Percentiles rank a stretch among this genome's conserved stretches.
Conservation (phyloP, 2,888 invertebrate species). For the Luperina testacea region DNA sequence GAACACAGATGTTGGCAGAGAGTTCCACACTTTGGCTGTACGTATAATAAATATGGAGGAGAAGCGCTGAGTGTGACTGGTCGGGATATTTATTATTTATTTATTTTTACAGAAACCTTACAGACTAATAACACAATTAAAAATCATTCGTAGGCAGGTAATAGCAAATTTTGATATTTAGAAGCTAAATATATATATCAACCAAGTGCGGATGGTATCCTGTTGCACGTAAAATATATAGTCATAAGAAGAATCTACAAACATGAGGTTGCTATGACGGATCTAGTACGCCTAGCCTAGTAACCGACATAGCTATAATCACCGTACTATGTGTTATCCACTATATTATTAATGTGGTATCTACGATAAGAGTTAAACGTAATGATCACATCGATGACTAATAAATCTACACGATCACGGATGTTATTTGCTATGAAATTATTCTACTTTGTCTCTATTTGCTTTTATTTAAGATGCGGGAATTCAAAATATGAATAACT, state of each 20-base stretch:
- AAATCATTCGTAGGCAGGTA: too few relatives aligned
- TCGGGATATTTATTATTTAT: neutral
- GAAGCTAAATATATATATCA: too few relatives aligned
- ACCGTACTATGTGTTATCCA: neutral
- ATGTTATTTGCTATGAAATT: constrained; percentile 41
- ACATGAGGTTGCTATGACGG: neutral
- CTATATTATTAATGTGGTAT: neutral
- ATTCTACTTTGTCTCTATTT: constrained; percentile 39
- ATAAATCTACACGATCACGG: constrained; percentile 38
- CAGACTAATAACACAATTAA: too few relatives aligned
- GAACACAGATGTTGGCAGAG: neutral
- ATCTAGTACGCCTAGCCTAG: constrained; percentile 9
- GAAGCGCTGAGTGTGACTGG: neutral
- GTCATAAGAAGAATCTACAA: neutral
- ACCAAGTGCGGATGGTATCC: too few relatives aligned
- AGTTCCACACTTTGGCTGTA: neutral
- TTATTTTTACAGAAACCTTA: too few relatives aligned
- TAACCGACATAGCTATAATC: neutral
- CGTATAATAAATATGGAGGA: neutral
- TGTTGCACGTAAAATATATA: neutral
- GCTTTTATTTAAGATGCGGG: constrained; percentile 27
- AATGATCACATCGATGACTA: constrained; percentile 44
- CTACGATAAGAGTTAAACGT: neutral
- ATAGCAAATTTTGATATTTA: too few relatives aligned
- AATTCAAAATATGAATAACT: constrained; percentile 8